Conservation (phyloP, 2,888 invertebrate genomes). For the Agapetus fuscipes region DNA sequence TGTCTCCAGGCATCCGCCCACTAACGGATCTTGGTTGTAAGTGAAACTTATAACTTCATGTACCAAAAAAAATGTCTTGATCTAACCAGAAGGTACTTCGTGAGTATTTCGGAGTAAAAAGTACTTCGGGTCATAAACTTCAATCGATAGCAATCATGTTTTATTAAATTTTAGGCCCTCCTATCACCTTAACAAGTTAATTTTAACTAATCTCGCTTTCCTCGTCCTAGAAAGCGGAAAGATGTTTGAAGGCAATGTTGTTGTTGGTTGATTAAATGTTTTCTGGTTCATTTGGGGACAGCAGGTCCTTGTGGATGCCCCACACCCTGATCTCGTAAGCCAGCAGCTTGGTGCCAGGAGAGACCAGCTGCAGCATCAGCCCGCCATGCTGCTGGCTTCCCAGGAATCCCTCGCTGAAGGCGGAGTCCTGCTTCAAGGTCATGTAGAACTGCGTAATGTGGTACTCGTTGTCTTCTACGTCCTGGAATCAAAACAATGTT, state of each 20-base stretch:
- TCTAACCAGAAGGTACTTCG: no score
- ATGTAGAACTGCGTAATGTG: conserved; percentile 13
- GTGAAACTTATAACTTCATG: conserved; percentile 5
- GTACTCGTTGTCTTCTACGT: conserved; percentile 1
- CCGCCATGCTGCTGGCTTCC: conserved; percentile 3
- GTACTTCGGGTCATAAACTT: no score
- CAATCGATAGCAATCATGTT: background rate
- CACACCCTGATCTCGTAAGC: conserved; percentile 11
- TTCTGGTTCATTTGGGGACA: no score
- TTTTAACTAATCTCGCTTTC: no score
- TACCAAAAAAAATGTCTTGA: background rate
- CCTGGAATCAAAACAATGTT: no score
- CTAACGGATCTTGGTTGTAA: conserved; percentile 20
- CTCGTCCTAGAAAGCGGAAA: no score
- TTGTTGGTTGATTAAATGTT: no score
- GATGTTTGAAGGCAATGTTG: no score
- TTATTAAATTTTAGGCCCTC: background rate
- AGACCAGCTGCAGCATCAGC: conserved; percentile 4
- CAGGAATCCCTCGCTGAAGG: conserved; percentile 6
- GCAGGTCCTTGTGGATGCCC: conserved; percentile 10
- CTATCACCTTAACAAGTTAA: no score
- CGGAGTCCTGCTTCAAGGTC: conserved; percentile 13
- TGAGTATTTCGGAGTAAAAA: no score
- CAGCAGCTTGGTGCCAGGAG: conserved; percentile 3
- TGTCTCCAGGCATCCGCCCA: conserved; percentile 12